Base-by-base conservation (phyloP, 1,140 invertebrate genomes). In the Polyergus mexicanus region DNA sequence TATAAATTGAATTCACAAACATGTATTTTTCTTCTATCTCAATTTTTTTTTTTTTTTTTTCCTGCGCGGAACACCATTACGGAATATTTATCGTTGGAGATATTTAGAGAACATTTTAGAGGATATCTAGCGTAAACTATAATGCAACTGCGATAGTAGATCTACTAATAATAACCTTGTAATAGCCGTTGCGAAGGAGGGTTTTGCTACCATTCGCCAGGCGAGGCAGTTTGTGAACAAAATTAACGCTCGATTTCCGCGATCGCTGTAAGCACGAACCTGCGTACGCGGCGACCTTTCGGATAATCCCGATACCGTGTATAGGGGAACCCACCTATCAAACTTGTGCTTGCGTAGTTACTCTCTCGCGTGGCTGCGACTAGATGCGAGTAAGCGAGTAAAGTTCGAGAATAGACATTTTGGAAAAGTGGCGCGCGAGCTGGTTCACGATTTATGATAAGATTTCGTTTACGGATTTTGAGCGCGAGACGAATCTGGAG, bases 251-350 rank as follows among this genome's bases (percentile, higher is more conserved):
- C 78, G 78, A 74, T 83, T 83, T 83, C 78, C 47, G 60, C 68
- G 68, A 66, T 68, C 41, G 54, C 41, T 68, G 77, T 44, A 54
- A 86, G 62, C 68, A 86, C 75, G 66, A 66, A 69, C 68, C 74
- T 63, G 16, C 38, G 44, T 54, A 38, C 76, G 51, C 32, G 76
- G 54, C 66, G 66, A 51, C 47, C 68, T 32, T 81, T 84, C 72
- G 62, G 85, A 86, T 86, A 88, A 88, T 86, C 76, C 75, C 84
- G 86, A 88, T 83, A 83, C 65, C 74, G 38, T 66, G 76, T 78
- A 51, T 16, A 47, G 51, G 44, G 25, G 68, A 62, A 72, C 47
- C 75, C 32, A 69, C 74, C 68, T 72, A 69, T 88, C 76, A 80
- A 88, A 88, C 84, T 88, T 86, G 51, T 25, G 16, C 47, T 75